These are phyloP conservation scores for Platerodrilus igneus DNA, from an alignment of 2,888 invertebrate genomes.

Conservation along the genomic window DNA sequence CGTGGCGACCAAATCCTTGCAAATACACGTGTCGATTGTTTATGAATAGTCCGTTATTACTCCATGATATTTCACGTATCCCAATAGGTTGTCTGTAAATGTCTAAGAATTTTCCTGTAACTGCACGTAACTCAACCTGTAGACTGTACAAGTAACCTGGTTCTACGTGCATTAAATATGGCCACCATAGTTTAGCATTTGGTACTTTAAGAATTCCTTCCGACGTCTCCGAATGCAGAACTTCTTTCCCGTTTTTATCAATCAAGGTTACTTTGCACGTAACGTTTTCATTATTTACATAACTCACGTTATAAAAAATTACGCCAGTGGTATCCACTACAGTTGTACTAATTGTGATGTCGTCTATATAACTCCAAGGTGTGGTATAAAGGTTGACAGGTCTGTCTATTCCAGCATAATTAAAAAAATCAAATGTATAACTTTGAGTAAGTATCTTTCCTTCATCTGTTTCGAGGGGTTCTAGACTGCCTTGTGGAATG, in stretches of 20 bases:
- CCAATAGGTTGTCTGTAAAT: conserved; percentile 82
- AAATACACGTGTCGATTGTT: conserved; percentile 84
- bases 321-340: conserved; percentile 60
- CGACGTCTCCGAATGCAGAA: conserved; percentile 51
- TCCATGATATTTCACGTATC: conserved; percentile 76
- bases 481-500: conserved; percentile 74
- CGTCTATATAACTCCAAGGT: conserved; percentile 76
- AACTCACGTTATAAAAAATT: conserved; percentile 56
- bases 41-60: conserved; percentile 67
- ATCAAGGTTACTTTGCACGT: conserved; percentile 32
- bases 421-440: conserved; percentile 94
- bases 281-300: conserved; percentile 42
- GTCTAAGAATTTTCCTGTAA: conserved; percentile 53
- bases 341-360: conserved; percentile 74
- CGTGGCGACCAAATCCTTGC: conserved; percentile 91
- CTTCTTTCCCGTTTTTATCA: conserved; percentile 56
- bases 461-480: conserved; percentile 51
- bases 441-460: conserved; percentile 64
- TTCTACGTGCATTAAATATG: conserved; percentile 74
- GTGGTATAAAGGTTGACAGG: conserved; percentile 87
- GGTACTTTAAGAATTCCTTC: conserved; percentile 62
- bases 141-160: conserved; percentile 84
- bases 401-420: conserved; percentile 96
- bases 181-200: conserved; percentile 87
- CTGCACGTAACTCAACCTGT: conserved; percentile 49